A percentile compares a stretch with the other conserved stretches of the same genome.
phyloP scores from a whole-genome alignment of 2,888 invertebrate species.

The Cosmia trapezina region DNA sequence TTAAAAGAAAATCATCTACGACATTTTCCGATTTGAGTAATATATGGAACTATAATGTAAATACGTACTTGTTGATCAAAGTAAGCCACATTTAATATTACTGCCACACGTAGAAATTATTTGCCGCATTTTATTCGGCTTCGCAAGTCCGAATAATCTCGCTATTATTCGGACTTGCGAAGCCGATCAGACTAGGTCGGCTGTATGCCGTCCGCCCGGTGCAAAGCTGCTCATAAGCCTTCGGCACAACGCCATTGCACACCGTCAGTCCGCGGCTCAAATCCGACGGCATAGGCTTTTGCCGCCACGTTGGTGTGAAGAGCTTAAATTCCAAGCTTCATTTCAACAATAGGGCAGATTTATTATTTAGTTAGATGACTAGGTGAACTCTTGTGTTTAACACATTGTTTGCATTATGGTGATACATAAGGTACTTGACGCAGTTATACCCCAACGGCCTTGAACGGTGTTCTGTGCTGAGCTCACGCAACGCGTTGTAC shows the following conservation, averaged over 20 bases:
- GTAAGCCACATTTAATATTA: neutral
- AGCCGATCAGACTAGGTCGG: neutral
- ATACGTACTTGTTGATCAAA: too few relatives aligned
- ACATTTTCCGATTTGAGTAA: too few relatives aligned
- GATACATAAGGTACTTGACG: too few relatives aligned
- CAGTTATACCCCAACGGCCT: too few relatives aligned
- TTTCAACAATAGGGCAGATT: neutral
- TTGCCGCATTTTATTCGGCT: neutral
- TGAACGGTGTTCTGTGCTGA: too few relatives aligned
- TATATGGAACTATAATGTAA: too few relatives aligned
- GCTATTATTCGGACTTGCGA: too few relatives aligned
- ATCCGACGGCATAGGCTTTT: slow-evolving; percentile 18
- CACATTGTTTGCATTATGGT: too few relatives aligned
- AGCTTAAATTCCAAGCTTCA: neutral
- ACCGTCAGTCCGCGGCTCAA: slow-evolving; percentile 11
- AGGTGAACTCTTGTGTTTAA: too few relatives aligned
- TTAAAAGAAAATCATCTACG: too few relatives aligned
- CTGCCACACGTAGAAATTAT: neutral
- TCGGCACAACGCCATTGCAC: slow-evolving; percentile 15
- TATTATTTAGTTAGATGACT: neutral
- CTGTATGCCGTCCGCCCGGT: neutral
- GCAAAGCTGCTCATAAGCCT: slow-evolving; percentile 37
- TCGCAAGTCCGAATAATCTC: neutral
- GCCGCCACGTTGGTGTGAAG: neutral
- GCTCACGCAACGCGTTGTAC: too few relatives aligned